Evolutionary conservation across 2,888 invertebrate genomes (phyloP), one percentile per base, ranked within the genome.

Genomic region (Ischnura elegans): DNA sequence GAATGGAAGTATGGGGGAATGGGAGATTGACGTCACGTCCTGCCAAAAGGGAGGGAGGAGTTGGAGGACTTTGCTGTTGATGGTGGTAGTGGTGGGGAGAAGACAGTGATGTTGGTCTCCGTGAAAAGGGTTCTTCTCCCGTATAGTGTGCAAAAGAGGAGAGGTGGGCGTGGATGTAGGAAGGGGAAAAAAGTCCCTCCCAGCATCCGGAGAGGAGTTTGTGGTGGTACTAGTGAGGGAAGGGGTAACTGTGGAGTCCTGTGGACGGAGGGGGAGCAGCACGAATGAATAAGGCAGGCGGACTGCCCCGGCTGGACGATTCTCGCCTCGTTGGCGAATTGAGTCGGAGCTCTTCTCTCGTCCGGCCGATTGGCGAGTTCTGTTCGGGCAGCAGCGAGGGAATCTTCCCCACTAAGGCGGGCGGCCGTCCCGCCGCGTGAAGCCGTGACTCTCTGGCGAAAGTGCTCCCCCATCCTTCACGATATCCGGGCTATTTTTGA

Each of bases 11-110:
- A 19, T 51, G 61, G 90, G 61, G 43, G 66, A n/a, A 51, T 19
- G 87, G n/a, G 90, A n/a, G 43, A 43, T 36, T 90, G 90, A 90
- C 90, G 90, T 90, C 90, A 90, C 90, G 90, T 90, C 55, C 90
- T 61, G 90, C 51, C 43, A 43, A 47, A 61, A n/a, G n/a, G n/a
- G n/a, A n/a, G n/a, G 90, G 51, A 55, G 51, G 87, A 61, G 61
- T n/a, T 51, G 51, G 51, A 61, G 61, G 61, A 76, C 29, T 36
- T 61, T 76, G 76, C n/a, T 10, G 76, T n/a, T n/a, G 36, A 25
- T 25, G 25, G 76, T 36, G 76, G 76, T 51, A 19, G 51, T 51
- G 51, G 51, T 51, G 51, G 51, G 51, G 51, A 51, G 51, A 51
- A 51, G 51, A 51, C 16, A 47, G 47, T 19, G 51, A 51, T 19